phyloP scores from a whole-genome alignment of 2,797 vertebrate species.

The Selene dorsalis region DNA sequence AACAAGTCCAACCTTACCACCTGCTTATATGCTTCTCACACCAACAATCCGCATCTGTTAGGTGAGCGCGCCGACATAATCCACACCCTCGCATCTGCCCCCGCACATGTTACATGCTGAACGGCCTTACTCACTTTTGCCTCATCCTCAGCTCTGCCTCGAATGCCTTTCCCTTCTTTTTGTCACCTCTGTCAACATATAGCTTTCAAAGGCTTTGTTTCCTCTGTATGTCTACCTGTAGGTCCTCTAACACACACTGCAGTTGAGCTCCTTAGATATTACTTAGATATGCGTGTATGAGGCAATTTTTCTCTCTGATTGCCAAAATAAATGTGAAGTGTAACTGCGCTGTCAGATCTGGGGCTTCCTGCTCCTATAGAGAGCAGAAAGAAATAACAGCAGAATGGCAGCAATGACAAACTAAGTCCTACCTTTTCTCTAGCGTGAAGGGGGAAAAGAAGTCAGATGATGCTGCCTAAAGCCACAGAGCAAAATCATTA shows the following conservation, averaged over 20 bases:
- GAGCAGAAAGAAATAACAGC: constrained; percentile 29
- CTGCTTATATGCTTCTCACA: constrained; percentile 43
- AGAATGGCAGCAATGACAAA: constrained; percentile 56
- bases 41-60: constrained; percentile 58
- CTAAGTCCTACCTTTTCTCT: constrained; percentile 47
- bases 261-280: background rate
- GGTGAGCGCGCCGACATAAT: constrained; percentile 21
- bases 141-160: constrained; percentile 16
- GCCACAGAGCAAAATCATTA: constrained; percentile 70
- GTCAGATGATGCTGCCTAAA: constrained; percentile 56
- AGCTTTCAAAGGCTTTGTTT: background rate
- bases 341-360: constrained; percentile 39
- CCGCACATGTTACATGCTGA: constrained; percentile 10
- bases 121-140: constrained; percentile 23
- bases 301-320: constrained; percentile 10
- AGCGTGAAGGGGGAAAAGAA: background rate
- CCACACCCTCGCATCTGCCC: constrained; percentile 55
- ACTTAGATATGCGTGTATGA: constrained; percentile 16
- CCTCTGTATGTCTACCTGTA: background rate
- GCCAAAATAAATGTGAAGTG: constrained; percentile 18
- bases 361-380: constrained; percentile 42
- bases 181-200: background rate
- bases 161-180: background rate
- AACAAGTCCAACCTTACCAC: constrained; percentile 41
- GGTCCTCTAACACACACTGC: background rate